A percentile compares a stretch with the other conserved stretches of the same genome.
Evolutionary conservation across 23 tunicate species (phyloP).

Genomic region (Clavelina lepadiformis): DNA sequence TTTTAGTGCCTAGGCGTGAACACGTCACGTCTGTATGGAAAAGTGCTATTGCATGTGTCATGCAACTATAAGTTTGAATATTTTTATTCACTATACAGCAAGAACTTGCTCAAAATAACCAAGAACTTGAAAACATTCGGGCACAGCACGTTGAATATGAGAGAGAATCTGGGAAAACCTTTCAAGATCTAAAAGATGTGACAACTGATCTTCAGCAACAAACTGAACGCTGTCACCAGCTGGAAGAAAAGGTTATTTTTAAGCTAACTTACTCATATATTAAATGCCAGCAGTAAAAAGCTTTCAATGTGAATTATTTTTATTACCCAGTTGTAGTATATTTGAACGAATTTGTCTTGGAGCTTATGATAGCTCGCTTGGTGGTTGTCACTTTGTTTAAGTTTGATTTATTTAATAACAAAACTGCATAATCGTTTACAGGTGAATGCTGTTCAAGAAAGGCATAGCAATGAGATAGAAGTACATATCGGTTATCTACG

Average conservation of each 20-base stretch:
- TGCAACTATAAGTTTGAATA: too few relatives aligned
- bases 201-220: conserved; percentile 57
- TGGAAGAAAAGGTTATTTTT: conserved; percentile 62
- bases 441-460: conserved; percentile 39
- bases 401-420: background rate
- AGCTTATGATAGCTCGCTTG: too few relatives aligned
- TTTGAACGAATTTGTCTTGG: too few relatives aligned
- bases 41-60: too few relatives aligned
- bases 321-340: too few relatives aligned
- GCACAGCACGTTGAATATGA: conserved; percentile 55
- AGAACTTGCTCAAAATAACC: conserved; percentile 48
- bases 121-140: conserved; percentile 57
- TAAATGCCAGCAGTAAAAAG: background rate
- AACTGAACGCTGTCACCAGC: conserved; percentile 46
- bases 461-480: conserved; percentile 57
- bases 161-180: conserved; percentile 40
- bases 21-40: too few relatives aligned
- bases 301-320: too few relatives aligned
- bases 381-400: background rate
- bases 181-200: conserved; percentile 46
- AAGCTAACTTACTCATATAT: background rate
- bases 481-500: conserved; percentile 56
- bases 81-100: conserved; percentile 20
- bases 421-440: conserved; percentile 1
- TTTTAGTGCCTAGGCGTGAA: too few relatives aligned